Conservation (phyloP, 2,113 vertebrate genomes). For the Petromus typicus region DNA sequence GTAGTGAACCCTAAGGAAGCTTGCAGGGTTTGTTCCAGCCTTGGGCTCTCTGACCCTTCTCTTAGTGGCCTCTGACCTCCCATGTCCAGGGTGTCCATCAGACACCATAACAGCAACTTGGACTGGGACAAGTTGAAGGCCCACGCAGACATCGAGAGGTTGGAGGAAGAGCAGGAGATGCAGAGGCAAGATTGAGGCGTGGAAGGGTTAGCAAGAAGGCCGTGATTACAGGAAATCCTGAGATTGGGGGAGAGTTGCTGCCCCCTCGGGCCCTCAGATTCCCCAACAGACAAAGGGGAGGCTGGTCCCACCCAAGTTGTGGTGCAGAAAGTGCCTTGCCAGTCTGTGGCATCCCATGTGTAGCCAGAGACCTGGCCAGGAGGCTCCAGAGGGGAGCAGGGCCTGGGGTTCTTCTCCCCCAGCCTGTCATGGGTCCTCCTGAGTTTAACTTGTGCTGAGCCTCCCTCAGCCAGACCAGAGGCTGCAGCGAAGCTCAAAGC, state of each 20-base stretch:
- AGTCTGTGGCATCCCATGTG: background rate
- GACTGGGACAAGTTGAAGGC: background rate
- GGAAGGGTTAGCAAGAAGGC: background rate
- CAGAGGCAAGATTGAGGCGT: background rate
- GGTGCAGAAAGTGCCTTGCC: background rate
- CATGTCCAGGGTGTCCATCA: background rate
- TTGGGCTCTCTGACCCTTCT: background rate
- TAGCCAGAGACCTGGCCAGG: background rate
- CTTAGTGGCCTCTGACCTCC: background rate
- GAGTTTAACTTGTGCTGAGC: background rate
- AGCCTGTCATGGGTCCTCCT: background rate
- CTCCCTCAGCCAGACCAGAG: background rate
- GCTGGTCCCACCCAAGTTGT: background rate
- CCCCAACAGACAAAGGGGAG: background rate
- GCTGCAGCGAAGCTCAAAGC: background rate
- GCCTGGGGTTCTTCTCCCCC: background rate
- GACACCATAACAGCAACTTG: background rate
- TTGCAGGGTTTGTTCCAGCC: background rate
- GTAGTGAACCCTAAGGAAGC: background rate
- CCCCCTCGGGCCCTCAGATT: background rate
- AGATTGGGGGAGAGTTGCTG: background rate
- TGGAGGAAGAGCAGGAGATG: background rate
- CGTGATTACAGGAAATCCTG: background rate
- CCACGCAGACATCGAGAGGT: background rate
- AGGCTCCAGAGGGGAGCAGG: background rate